Percentiles rank a stretch among this genome's conserved stretches.
These are phyloP conservation scores for Drosophila burlai DNA, from an alignment of 1,140 invertebrate genomes.

Conservation along the genomic window DNA sequence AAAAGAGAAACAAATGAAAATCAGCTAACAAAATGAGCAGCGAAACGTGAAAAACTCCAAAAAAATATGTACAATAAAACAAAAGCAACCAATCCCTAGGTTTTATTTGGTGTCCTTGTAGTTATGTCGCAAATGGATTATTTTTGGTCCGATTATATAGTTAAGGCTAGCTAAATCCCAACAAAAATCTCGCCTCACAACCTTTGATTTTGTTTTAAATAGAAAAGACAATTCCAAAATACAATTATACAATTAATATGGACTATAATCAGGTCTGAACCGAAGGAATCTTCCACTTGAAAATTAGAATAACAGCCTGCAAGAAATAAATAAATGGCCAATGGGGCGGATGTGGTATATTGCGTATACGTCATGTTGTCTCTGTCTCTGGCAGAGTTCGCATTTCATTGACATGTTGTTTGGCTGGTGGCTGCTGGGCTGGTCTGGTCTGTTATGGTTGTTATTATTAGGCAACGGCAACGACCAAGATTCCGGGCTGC, in stretches of 20 bases:
- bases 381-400: conserved; percentile 15
- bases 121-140: not conserved
- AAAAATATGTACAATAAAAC: conserved; percentile 37
- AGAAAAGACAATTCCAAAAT: too few species aligned
- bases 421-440: not conserved
- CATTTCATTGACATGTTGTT: conserved; percentile 16
- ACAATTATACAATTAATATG: not conserved
- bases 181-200: too few species aligned
- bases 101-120: not conserved
- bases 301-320: not conserved
- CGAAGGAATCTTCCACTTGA: not conserved
- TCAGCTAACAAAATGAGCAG: conserved; percentile 37
- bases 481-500: not conserved
- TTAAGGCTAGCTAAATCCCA: not conserved
- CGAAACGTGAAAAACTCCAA: conserved; percentile 57
- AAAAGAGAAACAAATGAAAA: conserved; percentile 7
- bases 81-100: not conserved
- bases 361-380: conserved; percentile 72
- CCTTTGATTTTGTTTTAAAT: not conserved
- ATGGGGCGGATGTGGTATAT: conserved; percentile 35
- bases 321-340: conserved; percentile 3
- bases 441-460: conserved; percentile 11
- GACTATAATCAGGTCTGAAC: not conserved
- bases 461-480: conserved; percentile 34
- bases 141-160: not conserved